Evolutionary conservation across 2,888 invertebrate genomes (phyloP), one percentile per base, ranked within the genome.

Genomic region (Cantharis rustica): DNA sequence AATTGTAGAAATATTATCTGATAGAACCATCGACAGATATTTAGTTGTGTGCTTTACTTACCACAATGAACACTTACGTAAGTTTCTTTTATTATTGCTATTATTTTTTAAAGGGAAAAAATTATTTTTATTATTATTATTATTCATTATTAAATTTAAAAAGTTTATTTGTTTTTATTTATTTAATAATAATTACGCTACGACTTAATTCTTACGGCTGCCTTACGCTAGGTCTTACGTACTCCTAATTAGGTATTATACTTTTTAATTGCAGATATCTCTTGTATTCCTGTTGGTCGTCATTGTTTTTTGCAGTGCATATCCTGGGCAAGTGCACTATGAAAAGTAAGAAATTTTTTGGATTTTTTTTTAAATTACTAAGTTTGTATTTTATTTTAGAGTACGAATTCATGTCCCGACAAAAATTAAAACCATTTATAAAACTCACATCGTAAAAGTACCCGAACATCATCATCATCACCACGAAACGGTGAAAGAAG

Each of bases 381-480:
- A 23, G 2, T 23, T 26, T 27, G 10, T 3, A 3, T 27, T 31
- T 31, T 31, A 20, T 86, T 86, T 69, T 75, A 87, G 87, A 75
- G 84, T 87, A 70, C 81, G 86, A 72, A 87, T 88, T 63, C 86
- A 87, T 75, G 85, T 88, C 3, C 88, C 88, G 4, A 85, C 85
- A 10, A 86, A 85, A 79, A 82, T 88, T 23, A 87, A 85, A 79
- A 87, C 86, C 3, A 80, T 88, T 16, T 86, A 87, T 79, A 85
- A 85, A 73, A 88, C 88, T 2, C 87, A 88, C 82, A 83, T 86
- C 64, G 79, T 88, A 11, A 88, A 87, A 81, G 84, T 88, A 4
- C 88, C 88, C 0, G 86, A 87, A 78, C 88, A 88, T 74, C 88
- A 88, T 74, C 87, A 88, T 75, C 84, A 87, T 78, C 84, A 84